Evolutionary conservation across 1,140 invertebrate species (phyloP).

Genomic region (Pachypeltis micranthus): DNA sequence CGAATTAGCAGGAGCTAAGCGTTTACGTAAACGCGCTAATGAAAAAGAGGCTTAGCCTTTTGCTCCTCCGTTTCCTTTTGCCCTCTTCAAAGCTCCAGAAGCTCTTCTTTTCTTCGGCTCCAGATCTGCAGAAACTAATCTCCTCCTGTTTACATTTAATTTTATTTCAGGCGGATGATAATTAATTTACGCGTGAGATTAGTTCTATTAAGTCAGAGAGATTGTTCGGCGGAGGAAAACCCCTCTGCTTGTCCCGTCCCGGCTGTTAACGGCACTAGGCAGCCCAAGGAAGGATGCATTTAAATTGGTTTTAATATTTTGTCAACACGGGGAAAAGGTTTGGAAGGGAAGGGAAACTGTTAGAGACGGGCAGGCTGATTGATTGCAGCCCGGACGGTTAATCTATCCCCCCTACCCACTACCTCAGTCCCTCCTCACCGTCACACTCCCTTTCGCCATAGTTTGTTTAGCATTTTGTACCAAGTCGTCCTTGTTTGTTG

Average conservation of each 20-base stretch:
- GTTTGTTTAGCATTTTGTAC: conserved; percentile 19
- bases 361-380: conserved; percentile 14
- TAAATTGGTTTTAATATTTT: conserved; percentile 20
- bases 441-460: not conserved
- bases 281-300: conserved; percentile 14
- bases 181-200: conserved; percentile 16
- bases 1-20: no score
- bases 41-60: no score
- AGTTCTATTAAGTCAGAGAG: conserved; percentile 15
- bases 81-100: no score
- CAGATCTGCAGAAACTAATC: conserved; percentile 12
- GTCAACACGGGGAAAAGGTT: not conserved
- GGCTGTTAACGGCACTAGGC: not conserved
- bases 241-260: not conserved
- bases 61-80: no score
- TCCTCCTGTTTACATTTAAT: conserved; percentile 14
- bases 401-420: conserved; percentile 4
- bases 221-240: not conserved
- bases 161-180: conserved; percentile 12
- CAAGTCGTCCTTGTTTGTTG: conserved; percentile 15
- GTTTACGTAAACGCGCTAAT: no score
- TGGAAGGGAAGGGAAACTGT: not conserved
- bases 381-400: conserved; percentile 15
- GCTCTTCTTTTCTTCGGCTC: not conserved
- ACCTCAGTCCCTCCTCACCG: no score